phyloP scores from a whole-genome alignment of 2,797 vertebrate genomes.

The Tapirus indicus region DNA sequence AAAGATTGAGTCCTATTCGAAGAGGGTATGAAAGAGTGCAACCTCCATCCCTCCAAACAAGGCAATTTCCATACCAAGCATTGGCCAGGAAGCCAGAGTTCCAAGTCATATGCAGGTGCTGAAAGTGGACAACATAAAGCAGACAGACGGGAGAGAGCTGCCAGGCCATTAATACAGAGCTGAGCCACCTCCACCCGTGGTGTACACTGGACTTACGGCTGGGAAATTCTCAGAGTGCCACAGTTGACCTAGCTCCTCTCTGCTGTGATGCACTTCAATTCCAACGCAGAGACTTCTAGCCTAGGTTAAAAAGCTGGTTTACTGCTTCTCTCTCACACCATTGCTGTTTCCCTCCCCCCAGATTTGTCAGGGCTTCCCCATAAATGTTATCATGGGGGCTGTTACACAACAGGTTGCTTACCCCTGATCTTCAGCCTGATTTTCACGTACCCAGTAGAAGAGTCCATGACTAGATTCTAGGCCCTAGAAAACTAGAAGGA shows the following conservation, averaged over 20 bases:
- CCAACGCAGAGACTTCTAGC: not conserved
- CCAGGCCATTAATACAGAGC: not conserved
- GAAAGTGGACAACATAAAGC: not conserved
- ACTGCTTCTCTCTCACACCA: not conserved
- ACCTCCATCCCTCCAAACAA: not conserved
- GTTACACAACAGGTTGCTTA: not conserved
- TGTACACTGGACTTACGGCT: accelerated
- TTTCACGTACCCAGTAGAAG: not conserved
- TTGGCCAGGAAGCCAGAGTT: not conserved
- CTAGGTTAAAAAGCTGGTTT: not conserved
- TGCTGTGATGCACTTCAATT: not conserved
- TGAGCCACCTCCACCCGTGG: not conserved
- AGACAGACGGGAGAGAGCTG: not conserved
- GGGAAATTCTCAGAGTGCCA: not conserved
- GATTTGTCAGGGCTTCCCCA: not conserved
- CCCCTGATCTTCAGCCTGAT: not conserved
- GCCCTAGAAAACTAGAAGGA: not conserved
- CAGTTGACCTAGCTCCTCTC: accelerated
- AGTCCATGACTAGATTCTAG: not conserved
- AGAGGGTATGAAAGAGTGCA: not conserved
- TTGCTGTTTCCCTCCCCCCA: not conserved
- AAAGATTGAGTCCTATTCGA: not conserved
- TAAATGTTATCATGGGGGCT: not conserved
- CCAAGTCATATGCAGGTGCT: not conserved
- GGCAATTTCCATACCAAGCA: not conserved